Percentiles rank a stretch among this genome's conserved stretches.
Evolutionary conservation across 2,113 vertebrate species (phyloP).

Genomic region (Nyctereutes procyonoides): DNA sequence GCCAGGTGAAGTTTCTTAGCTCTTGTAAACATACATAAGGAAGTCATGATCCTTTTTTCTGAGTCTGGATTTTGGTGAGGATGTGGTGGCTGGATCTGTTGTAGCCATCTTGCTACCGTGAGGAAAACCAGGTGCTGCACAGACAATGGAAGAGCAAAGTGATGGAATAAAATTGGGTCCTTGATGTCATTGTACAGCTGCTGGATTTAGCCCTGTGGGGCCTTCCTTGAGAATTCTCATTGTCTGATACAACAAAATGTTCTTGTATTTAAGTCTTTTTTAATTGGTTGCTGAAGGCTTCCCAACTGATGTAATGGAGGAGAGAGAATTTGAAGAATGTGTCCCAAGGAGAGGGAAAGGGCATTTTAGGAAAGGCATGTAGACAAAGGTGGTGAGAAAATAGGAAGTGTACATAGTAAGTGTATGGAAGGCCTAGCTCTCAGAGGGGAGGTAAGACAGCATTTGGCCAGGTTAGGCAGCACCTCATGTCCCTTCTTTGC

Average conservation of each 20-base stretch:
- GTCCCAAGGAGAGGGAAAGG: not conserved
- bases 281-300: not conserved
- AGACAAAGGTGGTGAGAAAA: not conserved
- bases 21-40: not conserved
- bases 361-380: not conserved
- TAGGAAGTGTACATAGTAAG: not conserved
- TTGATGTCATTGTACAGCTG: not conserved
- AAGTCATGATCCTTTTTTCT: not conserved
- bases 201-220: not conserved
- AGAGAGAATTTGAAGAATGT: not conserved
- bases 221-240: not conserved
- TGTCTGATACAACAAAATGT: not conserved
- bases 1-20: not conserved
- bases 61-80: constrained; percentile 3
- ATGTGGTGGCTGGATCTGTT: not conserved
- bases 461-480: not conserved
- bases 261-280: not conserved
- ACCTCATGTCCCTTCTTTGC: not conserved
- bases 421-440: not conserved
- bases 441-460: not conserved
- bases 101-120: not conserved
- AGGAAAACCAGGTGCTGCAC: not conserved
- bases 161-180: not conserved
- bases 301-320: not conserved
- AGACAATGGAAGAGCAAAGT: not conserved